phyloP scores from a whole-genome alignment of 2,797 vertebrate genomes.

The Lithobates sylvaticus region DNA sequence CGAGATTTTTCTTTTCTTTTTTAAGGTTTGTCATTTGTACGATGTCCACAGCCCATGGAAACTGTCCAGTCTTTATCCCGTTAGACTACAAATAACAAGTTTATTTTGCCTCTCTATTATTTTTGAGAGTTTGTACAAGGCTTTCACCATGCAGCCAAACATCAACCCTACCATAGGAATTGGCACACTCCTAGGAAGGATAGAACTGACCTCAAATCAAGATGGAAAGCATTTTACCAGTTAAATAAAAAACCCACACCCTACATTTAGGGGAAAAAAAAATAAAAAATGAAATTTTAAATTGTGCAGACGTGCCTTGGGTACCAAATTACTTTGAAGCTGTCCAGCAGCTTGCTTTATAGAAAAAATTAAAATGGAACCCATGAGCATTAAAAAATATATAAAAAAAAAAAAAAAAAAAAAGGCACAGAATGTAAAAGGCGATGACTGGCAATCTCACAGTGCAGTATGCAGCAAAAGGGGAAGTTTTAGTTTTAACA shows the following conservation, averaged over 20 bases:
- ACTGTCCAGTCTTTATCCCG: constrained; percentile 59
- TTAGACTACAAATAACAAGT: constrained; percentile 59
- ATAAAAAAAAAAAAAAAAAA: no score
- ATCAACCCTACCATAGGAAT: constrained; percentile 45
- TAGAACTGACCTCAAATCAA: constrained; percentile 9
- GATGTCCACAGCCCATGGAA: constrained; percentile 61
- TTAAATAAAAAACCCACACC: no score
- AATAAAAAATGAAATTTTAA: background rate
- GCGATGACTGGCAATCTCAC: background rate
- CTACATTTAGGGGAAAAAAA: background rate
- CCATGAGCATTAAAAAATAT: no score
- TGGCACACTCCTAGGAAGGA: constrained; percentile 34
- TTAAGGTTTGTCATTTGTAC: constrained; percentile 74
- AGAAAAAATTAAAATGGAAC: background rate
- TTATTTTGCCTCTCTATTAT: constrained; percentile 47
- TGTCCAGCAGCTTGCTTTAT: constrained; percentile 1
- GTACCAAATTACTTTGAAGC: background rate
- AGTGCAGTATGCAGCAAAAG: background rate
- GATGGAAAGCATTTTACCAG: constrained; percentile 8
- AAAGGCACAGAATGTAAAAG: background rate
- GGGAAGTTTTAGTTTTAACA: background rate
- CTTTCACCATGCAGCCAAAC: constrained; percentile 31
- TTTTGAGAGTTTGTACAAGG: constrained; percentile 22
- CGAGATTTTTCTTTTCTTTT: constrained; percentile 92
- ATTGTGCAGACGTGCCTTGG: background rate